Conservation (phyloP, 1,140 invertebrate species). For the Vollenhovia emeryi region DNA sequence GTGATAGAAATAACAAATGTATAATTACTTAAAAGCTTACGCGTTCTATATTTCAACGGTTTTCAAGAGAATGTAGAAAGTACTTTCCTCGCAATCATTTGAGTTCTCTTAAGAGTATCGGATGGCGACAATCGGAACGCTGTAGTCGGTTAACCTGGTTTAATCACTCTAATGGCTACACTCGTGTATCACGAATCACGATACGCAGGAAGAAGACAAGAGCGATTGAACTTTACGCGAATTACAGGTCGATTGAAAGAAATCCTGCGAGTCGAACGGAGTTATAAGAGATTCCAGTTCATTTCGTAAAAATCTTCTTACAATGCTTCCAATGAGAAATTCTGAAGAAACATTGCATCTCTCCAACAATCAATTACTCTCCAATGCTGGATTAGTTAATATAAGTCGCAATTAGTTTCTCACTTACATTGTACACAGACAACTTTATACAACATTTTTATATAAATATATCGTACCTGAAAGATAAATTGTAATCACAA, state of each 20-base stretch:
- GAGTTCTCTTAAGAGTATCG: slow-evolving; percentile 31
- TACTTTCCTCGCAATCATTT: not conserved
- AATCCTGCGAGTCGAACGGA: slow-evolving; percentile 26
- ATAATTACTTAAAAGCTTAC: slow-evolving; percentile 39
- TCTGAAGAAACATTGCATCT: slow-evolving; percentile 37
- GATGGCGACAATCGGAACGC: slow-evolving; percentile 25
- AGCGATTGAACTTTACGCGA: slow-evolving; percentile 17
- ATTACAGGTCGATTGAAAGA: slow-evolving; percentile 43
- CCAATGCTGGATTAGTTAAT: not conserved
- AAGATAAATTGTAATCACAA: too few species aligned
- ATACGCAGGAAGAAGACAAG: slow-evolving; percentile 7
- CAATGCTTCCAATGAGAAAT: not conserved
- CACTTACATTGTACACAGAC: not conserved
- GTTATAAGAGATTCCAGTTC: slow-evolving; percentile 62
- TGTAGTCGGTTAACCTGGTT: slow-evolving; percentile 57
- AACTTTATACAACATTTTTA: not conserved
- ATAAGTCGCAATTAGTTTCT: slow-evolving; percentile 8
- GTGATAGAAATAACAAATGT: not conserved
- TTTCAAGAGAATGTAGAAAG: not conserved
- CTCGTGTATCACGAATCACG: slow-evolving; percentile 15
- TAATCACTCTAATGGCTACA: slow-evolving; percentile 69
- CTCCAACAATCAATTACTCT: not conserved
- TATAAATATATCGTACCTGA: too few species aligned
- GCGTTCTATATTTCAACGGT: slow-evolving; percentile 29
- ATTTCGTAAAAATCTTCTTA: slow-evolving; percentile 48